phyloP scores from a whole-genome alignment of 2,888 invertebrate species.

The Ceriagrion tenellum region DNA sequence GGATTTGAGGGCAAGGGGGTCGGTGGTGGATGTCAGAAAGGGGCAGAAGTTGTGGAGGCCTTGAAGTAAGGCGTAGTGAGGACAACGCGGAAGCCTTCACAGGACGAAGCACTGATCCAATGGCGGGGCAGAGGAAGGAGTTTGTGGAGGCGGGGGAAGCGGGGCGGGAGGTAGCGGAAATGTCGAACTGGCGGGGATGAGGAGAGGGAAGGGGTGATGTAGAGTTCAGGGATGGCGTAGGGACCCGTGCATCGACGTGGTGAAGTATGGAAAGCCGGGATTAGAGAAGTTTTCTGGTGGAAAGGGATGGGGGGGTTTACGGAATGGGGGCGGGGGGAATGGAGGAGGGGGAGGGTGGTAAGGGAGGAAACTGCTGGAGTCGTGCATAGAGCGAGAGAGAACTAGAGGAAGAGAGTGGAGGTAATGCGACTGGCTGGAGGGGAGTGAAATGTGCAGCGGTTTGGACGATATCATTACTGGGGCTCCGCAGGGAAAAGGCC shows the following conservation, averaged over 20 bases:
- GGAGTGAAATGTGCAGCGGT: background rate
- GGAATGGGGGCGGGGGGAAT: background rate
- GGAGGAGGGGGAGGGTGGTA: background rate
- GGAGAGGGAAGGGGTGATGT: background rate
- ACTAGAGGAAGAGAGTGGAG: background rate
- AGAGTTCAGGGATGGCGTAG: background rate
- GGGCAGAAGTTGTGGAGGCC: background rate
- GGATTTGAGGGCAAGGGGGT: background rate
- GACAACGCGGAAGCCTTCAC: background rate
- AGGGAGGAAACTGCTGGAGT: background rate
- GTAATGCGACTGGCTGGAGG: background rate
- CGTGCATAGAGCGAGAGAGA: background rate
- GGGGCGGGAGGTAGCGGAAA: background rate
- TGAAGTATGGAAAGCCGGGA: conserved; percentile 59
- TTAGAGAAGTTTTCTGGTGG: conserved; percentile 42
- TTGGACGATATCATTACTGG: conserved; percentile 58
- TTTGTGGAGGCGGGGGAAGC: too few species aligned
- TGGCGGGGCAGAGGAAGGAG: background rate
- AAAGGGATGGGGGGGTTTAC: background rate
- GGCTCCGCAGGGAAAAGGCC: background rate
- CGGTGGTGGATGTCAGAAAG: background rate
- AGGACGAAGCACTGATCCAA: background rate
- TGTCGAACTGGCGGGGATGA: background rate
- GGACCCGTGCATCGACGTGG: conserved; percentile 44
- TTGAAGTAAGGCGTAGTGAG: background rate